Conservation (phyloP, 2,888 invertebrate genomes). For the Hemithea aestivaria region DNA sequence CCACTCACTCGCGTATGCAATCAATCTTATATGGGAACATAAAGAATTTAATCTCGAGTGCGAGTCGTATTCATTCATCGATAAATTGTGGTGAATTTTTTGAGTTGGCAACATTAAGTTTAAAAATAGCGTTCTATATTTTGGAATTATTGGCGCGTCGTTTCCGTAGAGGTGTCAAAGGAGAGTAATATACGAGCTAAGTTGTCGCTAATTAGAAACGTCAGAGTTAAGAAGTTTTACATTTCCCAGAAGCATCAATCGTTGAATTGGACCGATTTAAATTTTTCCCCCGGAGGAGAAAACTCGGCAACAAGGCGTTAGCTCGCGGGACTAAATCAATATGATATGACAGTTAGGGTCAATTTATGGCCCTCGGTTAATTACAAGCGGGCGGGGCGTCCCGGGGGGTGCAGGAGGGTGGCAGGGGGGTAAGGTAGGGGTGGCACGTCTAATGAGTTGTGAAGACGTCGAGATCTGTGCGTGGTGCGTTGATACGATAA, state of each 20-base stretch:
- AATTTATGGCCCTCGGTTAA: conserved; percentile 78
- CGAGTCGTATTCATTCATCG: conserved; percentile 11
- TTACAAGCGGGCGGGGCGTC: conserved; percentile 68
- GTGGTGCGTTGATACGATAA: conserved; percentile 33
- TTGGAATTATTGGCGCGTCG: background rate
- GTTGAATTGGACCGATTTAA: conserved; percentile 47
- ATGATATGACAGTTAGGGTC: conserved; percentile 80
- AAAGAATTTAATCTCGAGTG: conserved; percentile 25
- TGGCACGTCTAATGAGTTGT: conserved; percentile 68
- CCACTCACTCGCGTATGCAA: conserved; percentile 33
- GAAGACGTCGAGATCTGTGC: conserved; percentile 55
- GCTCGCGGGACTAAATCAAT: conserved; percentile 75
- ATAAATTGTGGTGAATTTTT: conserved; percentile 10
- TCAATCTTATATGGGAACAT: conserved; percentile 28
- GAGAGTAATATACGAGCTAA: background rate
- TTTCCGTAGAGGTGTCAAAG: background rate
- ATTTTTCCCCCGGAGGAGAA: conserved; percentile 46
- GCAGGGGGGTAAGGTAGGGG: conserved; percentile 32
- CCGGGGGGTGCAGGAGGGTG: conserved; percentile 30
- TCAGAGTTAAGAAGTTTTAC: conserved; percentile 24
- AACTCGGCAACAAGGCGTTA: conserved; percentile 46
- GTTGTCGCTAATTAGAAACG: conserved; percentile 14
- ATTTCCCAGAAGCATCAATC: conserved; percentile 48
- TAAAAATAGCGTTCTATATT: too few species aligned
- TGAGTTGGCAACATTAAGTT: conserved; percentile 4